Evolutionary conservation across 2,888 invertebrate genomes (phyloP).

Genomic region (Patella caerulea): DNA sequence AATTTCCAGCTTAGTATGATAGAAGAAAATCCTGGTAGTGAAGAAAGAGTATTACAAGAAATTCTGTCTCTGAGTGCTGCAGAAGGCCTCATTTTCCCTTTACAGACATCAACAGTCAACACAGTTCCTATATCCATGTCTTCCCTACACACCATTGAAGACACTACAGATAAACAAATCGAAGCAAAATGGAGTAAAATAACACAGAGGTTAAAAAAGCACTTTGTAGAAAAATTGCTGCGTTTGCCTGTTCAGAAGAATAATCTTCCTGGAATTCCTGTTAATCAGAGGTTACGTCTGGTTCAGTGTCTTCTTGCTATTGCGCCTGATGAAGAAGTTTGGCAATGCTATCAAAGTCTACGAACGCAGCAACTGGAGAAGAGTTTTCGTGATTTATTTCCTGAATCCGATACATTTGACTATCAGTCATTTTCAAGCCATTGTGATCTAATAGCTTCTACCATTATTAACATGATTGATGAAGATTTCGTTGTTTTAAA

Average conservation of each 20-base stretch:
- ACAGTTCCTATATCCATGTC: slow-evolving; percentile 51
- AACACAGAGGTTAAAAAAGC: slow-evolving; percentile 40
- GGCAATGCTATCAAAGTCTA: slow-evolving; percentile 53
- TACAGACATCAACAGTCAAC: slow-evolving; percentile 46
- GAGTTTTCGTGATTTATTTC: slow-evolving; percentile 52
- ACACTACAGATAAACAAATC: slow-evolving; percentile 56
- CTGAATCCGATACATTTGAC: slow-evolving; percentile 46
- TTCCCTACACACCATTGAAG: slow-evolving; percentile 64
- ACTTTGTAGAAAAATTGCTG: slow-evolving; percentile 55
- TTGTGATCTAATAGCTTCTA: slow-evolving; percentile 49
- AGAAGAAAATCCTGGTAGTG: slow-evolving; percentile 63
- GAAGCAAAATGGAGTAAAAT: slow-evolving; percentile 50
- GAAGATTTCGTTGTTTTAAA: slow-evolving; percentile 65
- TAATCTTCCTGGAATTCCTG: slow-evolving; percentile 42
- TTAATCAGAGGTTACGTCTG: slow-evolving; percentile 54
- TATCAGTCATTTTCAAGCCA: slow-evolving; percentile 54
- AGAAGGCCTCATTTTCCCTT: slow-evolving; percentile 66
- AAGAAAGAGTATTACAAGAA: slow-evolving; percentile 62
- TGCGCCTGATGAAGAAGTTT: slow-evolving; percentile 60
- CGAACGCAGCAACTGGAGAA: slow-evolving; percentile 60
- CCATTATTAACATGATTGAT: slow-evolving; percentile 64
- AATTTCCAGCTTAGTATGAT: slow-evolving; percentile 47
- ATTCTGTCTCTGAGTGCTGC: slow-evolving; percentile 60
- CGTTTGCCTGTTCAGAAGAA: slow-evolving; percentile 48
- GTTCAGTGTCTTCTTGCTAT: slow-evolving; percentile 63